phyloP scores from a whole-genome alignment of 2,888 invertebrate genomes.

The Ophonus ardosiacus region DNA sequence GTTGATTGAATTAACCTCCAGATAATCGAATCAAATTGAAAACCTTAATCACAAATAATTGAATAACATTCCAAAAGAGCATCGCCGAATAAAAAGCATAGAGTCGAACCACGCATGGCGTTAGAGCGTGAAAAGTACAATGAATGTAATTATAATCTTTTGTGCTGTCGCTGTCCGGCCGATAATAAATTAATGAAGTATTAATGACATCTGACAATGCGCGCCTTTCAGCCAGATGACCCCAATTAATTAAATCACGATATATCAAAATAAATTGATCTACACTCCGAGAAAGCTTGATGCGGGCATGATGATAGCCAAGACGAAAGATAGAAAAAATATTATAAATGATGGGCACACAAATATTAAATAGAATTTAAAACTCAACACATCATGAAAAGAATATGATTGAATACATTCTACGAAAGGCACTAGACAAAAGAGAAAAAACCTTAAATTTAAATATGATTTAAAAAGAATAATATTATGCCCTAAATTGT shows the following conservation, averaged over 20 bases:
- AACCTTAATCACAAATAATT: slow-evolving; percentile 51
- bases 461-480: too few relatives aligned
- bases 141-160: slow-evolving; percentile 60
- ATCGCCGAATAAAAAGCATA: slow-evolving; percentile 28
- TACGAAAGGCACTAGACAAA: too few relatives aligned
- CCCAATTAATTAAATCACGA: slow-evolving; percentile 60
- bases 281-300: neutral
- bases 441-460: too few relatives aligned
- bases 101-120: slow-evolving; percentile 13
- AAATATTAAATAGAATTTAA: neutral
- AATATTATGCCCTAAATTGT: too few relatives aligned
- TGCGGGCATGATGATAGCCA: neutral
- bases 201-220: slow-evolving; percentile 58
- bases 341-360: neutral
- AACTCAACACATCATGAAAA: neutral
- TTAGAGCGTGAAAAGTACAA: slow-evolving; percentile 47
- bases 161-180: slow-evolving; percentile 41
- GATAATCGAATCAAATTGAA: slow-evolving; percentile 23
- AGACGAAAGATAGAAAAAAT: neutral
- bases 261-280: slow-evolving; percentile 58
- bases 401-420: too few relatives aligned
- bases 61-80: slow-evolving; percentile 46
- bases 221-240: slow-evolving; percentile 45
- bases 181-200: slow-evolving; percentile 58
- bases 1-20: neutral